Evolutionary conservation across 2,888 invertebrate species (phyloP).

Genomic region (Teleiodes luculella): DNA sequence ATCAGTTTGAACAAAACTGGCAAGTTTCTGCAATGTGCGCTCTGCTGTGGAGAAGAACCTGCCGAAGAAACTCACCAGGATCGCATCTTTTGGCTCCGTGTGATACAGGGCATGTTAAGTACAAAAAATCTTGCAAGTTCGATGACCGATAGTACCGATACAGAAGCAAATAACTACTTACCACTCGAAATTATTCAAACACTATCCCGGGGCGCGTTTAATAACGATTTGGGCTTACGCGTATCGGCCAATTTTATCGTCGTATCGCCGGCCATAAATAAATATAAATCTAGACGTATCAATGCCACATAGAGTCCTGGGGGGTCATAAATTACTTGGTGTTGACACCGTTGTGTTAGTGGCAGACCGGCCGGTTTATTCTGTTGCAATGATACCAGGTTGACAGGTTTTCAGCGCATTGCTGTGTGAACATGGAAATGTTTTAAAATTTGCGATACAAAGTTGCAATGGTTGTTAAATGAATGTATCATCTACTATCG

Average conservation of each 20-base stretch:
- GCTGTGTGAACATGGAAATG: background rate
- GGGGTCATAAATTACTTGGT: slow-evolving; percentile 13
- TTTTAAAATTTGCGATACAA: background rate
- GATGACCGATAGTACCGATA: background rate
- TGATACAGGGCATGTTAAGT: no score
- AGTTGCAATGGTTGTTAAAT: background rate
- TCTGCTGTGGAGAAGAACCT: no score
- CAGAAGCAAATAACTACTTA: background rate
- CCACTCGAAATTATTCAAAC: background rate
- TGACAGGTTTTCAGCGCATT: background rate
- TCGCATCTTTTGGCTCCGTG: no score
- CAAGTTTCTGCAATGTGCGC: no score
- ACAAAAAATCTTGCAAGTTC: no score
- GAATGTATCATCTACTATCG: background rate
- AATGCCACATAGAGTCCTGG: slow-evolving; percentile 10
- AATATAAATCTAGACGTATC: slow-evolving; percentile 21
- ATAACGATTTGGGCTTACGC: slow-evolving; percentile 1
- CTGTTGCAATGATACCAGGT: background rate
- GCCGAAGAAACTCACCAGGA: no score
- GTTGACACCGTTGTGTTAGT: slow-evolving; percentile 9
- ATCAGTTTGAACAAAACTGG: no score
- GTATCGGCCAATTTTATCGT: slow-evolving; percentile 7
- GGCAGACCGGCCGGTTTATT: background rate
- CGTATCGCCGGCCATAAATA: slow-evolving; percentile 15
- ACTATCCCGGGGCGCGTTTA: background rate